Percentiles rank a stretch among this genome's conserved stretches.
Evolutionary conservation across 2,888 invertebrate genomes (phyloP).

Genomic region (Malachius bipustulatus): DNA sequence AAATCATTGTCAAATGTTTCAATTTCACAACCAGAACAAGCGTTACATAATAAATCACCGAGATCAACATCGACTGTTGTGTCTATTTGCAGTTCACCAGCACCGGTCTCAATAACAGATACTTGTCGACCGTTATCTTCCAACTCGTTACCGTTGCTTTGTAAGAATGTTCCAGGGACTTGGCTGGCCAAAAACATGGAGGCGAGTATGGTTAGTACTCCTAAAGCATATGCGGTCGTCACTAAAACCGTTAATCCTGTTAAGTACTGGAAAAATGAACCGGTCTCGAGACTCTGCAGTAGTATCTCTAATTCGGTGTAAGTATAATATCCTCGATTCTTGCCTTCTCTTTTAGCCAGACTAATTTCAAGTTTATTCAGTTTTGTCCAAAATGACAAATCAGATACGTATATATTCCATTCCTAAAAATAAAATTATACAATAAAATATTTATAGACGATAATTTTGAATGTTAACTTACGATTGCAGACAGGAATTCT

Average conservation of each 20-base stretch:
- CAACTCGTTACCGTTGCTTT: not conserved
- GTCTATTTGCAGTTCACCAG: not conserved
- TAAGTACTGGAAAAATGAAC: constrained; percentile 40
- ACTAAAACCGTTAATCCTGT: constrained; percentile 45
- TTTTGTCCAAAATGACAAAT: constrained; percentile 62
- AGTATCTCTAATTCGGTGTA: constrained; percentile 63
- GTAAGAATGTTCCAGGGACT: constrained; percentile 35
- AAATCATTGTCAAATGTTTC: too few relatives aligned
- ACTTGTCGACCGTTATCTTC: not conserved
- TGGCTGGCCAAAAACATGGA: constrained; percentile 44
- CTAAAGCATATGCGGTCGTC: constrained; percentile 48
- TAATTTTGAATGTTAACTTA: constrained; percentile 38
- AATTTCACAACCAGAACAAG: not conserved
- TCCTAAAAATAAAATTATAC: constrained; percentile 43
- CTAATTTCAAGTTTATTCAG: constrained; percentile 55
- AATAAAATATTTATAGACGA: not conserved
- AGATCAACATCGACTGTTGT: not conserved
- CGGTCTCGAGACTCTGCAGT: constrained; percentile 38
- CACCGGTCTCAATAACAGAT: not conserved
- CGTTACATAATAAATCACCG: not conserved
- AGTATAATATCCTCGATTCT: constrained; percentile 66
- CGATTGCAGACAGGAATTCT: constrained; percentile 82
- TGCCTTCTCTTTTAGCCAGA: constrained; percentile 62
- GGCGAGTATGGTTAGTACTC: constrained; percentile 47
- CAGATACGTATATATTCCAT: constrained; percentile 76